A percentile compares a stretch with the other conserved stretches of the same genome.
These are phyloP conservation scores for Panopea generosa DNA, from an alignment of 2,888 invertebrate genomes.

Conservation along the genomic window DNA sequence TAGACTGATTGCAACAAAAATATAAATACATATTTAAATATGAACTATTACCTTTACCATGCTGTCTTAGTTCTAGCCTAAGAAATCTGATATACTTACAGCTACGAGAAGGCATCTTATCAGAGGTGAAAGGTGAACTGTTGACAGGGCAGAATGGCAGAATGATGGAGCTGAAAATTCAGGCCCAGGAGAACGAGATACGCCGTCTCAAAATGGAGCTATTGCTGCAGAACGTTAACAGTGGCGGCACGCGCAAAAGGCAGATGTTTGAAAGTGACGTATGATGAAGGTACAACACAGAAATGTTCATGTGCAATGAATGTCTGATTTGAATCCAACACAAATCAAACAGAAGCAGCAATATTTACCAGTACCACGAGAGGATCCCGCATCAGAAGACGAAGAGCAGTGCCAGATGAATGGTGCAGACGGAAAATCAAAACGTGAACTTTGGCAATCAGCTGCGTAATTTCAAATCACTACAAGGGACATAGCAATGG, in stretches of 20 bases:
- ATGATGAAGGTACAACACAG: constrained; percentile 10
- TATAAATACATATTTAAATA: no score
- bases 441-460: no score
- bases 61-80: constrained; percentile 14
- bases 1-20: no score
- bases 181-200: constrained; percentile 74
- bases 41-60: no score
- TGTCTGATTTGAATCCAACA: no score
- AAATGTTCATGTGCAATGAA: not conserved
- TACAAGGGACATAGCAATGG: no score
- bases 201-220: constrained; percentile 70
- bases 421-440: no score
- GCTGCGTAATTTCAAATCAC: no score
- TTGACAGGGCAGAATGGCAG: constrained; percentile 62
- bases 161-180: constrained; percentile 69
- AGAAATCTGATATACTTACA: constrained; percentile 40
- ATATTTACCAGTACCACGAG: no score
- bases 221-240: constrained; percentile 57
- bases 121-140: constrained; percentile 73
- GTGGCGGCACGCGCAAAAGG: constrained; percentile 56
- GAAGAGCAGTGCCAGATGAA: no score
- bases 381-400: no score
- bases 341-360: no score
- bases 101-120: constrained; percentile 72
- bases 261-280: constrained; percentile 67